Conservation (phyloP, 2,888 invertebrate species). For the Lasioglossum malachurum region DNA sequence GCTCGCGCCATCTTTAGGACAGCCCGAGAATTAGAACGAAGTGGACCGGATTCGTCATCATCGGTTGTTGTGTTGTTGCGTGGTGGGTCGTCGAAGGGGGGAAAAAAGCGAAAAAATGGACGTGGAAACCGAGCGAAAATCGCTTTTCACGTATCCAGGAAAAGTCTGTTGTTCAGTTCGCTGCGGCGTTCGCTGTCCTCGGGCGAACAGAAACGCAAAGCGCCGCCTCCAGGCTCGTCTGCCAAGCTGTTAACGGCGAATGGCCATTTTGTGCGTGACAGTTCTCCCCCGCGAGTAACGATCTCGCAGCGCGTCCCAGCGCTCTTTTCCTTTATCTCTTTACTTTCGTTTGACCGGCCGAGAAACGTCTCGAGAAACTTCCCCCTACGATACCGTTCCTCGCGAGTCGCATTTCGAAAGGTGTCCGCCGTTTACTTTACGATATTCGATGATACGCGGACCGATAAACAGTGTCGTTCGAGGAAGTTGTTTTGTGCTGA, state of each 20-base stretch:
- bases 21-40: constrained; percentile 49
- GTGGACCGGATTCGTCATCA: constrained; percentile 50
- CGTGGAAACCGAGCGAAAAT: constrained; percentile 39
- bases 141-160: constrained; percentile 28
- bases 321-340: constrained; percentile 42
- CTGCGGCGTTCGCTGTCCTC: constrained; percentile 28
- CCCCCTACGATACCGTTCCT: not conserved
- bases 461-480: constrained; percentile 57
- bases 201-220: constrained; percentile 62
- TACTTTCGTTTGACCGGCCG: constrained; percentile 35
- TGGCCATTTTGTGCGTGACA: constrained; percentile 89
- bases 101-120: constrained; percentile 46
- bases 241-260: constrained; percentile 86
- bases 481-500: constrained; percentile 57
- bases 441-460: constrained; percentile 24
- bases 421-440: not conserved
- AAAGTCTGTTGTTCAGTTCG: constrained; percentile 18
- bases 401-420: not conserved
- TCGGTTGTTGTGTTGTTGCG: constrained; percentile 43
- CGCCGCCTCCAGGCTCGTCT: constrained; percentile 86
- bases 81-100: constrained; percentile 30
- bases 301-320: constrained; percentile 60
- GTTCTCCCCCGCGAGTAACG: constrained; percentile 78
- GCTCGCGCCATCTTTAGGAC: constrained; percentile 76
- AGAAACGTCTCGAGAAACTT: constrained; percentile 13